phyloP scores from a whole-genome alignment of 2,888 invertebrate species.

The Drosophila quinaria region DNA sequence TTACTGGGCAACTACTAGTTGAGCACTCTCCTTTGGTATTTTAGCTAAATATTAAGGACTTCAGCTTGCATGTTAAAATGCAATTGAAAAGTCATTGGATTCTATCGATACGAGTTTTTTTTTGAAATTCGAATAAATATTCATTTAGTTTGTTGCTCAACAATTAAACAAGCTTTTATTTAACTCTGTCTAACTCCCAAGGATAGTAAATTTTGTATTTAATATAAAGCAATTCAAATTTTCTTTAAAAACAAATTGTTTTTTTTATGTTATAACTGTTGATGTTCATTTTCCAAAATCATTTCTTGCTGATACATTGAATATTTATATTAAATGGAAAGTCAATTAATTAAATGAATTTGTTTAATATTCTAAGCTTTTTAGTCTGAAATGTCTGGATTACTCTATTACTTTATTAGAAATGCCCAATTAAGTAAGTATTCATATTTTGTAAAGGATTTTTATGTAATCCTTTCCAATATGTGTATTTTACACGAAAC shows the following conservation, averaged over 20 bases:
- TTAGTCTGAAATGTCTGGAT: not conserved
- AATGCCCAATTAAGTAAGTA: not conserved
- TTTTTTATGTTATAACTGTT: not conserved
- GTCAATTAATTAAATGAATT: too few relatives aligned
- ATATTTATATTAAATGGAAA: too few relatives aligned
- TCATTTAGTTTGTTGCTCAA: not conserved
- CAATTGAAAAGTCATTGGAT: slow-evolving; percentile 13
- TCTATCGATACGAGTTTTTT: not conserved
- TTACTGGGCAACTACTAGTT: not conserved
- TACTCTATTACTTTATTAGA: not conserved
- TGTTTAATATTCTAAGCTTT: too few relatives aligned
- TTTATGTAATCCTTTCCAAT: not conserved
- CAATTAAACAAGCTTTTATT: not conserved
- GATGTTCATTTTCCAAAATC: not conserved
- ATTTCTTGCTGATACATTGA: not conserved
- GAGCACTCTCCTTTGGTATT: not conserved
- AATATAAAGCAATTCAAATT: not conserved
- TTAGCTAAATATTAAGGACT: slow-evolving; percentile 14
- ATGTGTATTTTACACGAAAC: not conserved
- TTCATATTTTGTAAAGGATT: not conserved
- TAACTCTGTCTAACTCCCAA: not conserved
- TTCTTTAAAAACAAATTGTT: not conserved
- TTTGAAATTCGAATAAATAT: not conserved
- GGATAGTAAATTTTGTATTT: not conserved
- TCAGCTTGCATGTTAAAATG: slow-evolving; percentile 1